phyloP scores from a whole-genome alignment of 2,113 vertebrate species.

The Syngnathus typhle region DNA sequence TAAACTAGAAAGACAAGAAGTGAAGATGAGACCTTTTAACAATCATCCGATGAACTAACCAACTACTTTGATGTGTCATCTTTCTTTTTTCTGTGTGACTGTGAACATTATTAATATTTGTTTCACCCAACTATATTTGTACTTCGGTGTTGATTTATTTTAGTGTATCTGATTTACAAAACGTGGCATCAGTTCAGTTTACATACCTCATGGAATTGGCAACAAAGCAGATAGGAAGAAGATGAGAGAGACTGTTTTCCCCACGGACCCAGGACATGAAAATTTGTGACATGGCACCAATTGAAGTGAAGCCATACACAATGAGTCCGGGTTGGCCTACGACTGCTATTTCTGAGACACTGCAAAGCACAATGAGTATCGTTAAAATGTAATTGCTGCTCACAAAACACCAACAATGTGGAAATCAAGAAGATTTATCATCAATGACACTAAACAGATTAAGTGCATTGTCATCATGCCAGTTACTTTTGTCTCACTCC shows the following conservation, averaged over 20 bases:
- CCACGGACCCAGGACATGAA: constrained; percentile 55
- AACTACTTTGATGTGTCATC: neutral
- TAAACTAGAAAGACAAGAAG: constrained; percentile 51
- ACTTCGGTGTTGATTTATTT: neutral
- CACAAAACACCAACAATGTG: neutral
- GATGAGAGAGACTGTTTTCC: constrained; percentile 42
- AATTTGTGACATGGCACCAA: constrained; percentile 19
- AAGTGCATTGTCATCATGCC: neutral
- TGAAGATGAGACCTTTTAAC: constrained; percentile 6
- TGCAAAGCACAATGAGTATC: constrained; percentile 13
- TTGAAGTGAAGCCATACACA: constrained; percentile 25
- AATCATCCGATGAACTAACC: neutral
- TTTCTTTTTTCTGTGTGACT: neutral
- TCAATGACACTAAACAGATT: neutral
- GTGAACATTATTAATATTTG: neutral
- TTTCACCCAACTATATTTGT: neutral
- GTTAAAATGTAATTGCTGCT: neutral
- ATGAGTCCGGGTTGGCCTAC: constrained; percentile 61
- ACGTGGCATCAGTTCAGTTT: neutral
- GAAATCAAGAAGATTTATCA: neutral
- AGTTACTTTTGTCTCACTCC: neutral
- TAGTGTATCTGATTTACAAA: neutral
- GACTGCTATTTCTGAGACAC: constrained; percentile 57
- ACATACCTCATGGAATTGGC: constrained; percentile 60
- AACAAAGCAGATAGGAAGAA: constrained; percentile 64